A percentile compares a stretch with the other conserved stretches of the same genome.
phyloP scores from a whole-genome alignment of 2,888 invertebrate species.

The Ochropleura plecta region DNA sequence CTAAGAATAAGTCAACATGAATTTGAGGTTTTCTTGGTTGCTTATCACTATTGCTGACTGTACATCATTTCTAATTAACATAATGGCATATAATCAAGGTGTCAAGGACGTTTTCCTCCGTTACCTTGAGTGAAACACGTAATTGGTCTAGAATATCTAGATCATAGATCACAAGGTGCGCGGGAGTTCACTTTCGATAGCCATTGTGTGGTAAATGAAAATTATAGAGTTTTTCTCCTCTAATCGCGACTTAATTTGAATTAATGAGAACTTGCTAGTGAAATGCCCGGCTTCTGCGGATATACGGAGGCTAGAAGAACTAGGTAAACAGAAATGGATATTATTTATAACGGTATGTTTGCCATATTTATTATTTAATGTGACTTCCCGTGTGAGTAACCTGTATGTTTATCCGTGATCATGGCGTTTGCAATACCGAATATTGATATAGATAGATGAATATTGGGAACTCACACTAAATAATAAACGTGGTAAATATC shows the following conservation, averaged over 20 bases:
- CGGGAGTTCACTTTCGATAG: conserved; percentile 72
- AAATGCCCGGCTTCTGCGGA: conserved; percentile 68
- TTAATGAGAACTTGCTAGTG: conserved; percentile 65
- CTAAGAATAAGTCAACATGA: no score
- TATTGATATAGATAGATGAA: no score
- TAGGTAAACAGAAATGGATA: background rate
- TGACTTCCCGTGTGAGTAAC: no score
- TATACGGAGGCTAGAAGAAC: conserved; percentile 46
- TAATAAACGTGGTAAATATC: no score
- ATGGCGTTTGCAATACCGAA: no score
- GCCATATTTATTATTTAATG: no score
- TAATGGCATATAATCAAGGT: conserved; percentile 54
- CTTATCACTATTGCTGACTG: no score
- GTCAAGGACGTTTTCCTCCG: conserved; percentile 56
- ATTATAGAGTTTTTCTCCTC: conserved; percentile 63
- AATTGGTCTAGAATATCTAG: conserved; percentile 61
- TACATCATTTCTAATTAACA: conserved; percentile 51
- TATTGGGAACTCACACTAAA: no score
- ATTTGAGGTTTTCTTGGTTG: no score
- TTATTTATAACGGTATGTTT: background rate
- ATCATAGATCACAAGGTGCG: conserved; percentile 60
- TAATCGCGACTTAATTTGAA: conserved; percentile 65
- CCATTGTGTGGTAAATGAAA: conserved; percentile 72
- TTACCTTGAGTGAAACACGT: conserved; percentile 49
- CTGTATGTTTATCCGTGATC: no score